Base-by-base conservation (phyloP, 2,888 invertebrate genomes). In the Eupithecia centaureata region DNA sequence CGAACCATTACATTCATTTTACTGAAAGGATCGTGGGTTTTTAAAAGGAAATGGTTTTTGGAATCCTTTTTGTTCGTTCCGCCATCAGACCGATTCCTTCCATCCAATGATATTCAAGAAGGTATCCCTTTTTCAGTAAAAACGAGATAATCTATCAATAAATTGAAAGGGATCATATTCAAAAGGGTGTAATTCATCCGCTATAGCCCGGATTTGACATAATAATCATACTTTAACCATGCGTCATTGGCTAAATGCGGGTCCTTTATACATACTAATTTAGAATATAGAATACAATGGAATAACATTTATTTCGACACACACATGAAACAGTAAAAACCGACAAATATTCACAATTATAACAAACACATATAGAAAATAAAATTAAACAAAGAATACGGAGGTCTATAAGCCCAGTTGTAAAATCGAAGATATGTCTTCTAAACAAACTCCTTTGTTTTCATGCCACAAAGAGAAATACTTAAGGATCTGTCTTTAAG, bases 81-180 rank as follows among this genome's bases (percentile, higher is more conserved):
- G n/a, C 42, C 18, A 38, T 38, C n/a, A n/a, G 7, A n/a, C 38
- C 38, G 3, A 0, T 35, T 35, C n/a, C n/a, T 5, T n/a, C 13
- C 32, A 57, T 33, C 22, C 25, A 52, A 27, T 32, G 27, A 30
- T 18, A 56, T 56, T 18, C 18, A 57, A 33, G 27, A 52, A 52
- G 15, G 47, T 56, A 10, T 57, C n/a, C 32, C 32, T 13, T 18
- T 57, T 57, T 57, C 32, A 57, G 30, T 32, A 57, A 12, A 30
- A 33, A 32, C 57, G 57, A 57, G 32, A 22, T 57, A 32, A 57
- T 57, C 57, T 57, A 57, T 57, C 30, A 22, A 22, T 57, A 33
- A 18, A 57, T 33, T 57, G 15, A 32, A 57, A 63, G 38, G 56
- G 61, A 61, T 61, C 51, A 25, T n/a, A 33, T 61, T 61, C 51